These are phyloP conservation scores for Chaetoderma sp. DNA, from an alignment of 2,888 invertebrate species.

Conservation along the genomic window DNA sequence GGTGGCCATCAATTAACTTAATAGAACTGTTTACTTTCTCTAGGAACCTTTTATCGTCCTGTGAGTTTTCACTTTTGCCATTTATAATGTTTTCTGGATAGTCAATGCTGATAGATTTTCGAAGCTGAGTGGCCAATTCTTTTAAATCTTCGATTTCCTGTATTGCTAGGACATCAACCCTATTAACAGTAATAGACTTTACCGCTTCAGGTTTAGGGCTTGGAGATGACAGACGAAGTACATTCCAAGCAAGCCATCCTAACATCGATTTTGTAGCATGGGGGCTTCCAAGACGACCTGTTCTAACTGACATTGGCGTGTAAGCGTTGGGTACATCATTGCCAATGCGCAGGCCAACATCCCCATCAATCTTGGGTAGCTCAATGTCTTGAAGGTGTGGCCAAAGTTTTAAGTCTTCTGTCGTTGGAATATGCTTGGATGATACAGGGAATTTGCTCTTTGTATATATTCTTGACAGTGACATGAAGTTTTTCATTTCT, in stretches of 20 bases:
- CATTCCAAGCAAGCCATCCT: conserved; percentile 27
- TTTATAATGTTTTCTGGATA: no score
- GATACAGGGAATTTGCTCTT: conserved; percentile 26
- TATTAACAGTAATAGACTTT: no score
- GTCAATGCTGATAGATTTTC: no score
- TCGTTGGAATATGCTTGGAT: conserved; percentile 20
- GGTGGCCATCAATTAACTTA: no score
- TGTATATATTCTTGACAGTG: conserved; percentile 25
- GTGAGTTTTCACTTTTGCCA: no score
- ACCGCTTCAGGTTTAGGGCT: no score
- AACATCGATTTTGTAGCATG: conserved; percentile 18
- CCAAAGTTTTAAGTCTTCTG: conserved; percentile 23
- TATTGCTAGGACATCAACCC: no score
- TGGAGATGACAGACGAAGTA: no score
- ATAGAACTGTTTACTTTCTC: no score
- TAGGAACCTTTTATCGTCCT: no score
- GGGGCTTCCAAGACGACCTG: conserved; percentile 22
- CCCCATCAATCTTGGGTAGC: conserved; percentile 20
- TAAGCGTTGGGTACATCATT: conserved; percentile 28
- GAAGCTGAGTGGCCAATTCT: no score
- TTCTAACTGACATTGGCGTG: conserved; percentile 9
- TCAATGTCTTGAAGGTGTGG: conserved; percentile 21
- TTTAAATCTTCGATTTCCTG: no score
- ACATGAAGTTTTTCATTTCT: conserved; percentile 1
- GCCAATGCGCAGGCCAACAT: conserved; percentile 20